Percentiles rank a stretch among this genome's conserved stretches.
These are phyloP conservation scores for Mareca penelope DNA, from an alignment of 2,797 vertebrate genomes.

Conservation along the genomic window DNA sequence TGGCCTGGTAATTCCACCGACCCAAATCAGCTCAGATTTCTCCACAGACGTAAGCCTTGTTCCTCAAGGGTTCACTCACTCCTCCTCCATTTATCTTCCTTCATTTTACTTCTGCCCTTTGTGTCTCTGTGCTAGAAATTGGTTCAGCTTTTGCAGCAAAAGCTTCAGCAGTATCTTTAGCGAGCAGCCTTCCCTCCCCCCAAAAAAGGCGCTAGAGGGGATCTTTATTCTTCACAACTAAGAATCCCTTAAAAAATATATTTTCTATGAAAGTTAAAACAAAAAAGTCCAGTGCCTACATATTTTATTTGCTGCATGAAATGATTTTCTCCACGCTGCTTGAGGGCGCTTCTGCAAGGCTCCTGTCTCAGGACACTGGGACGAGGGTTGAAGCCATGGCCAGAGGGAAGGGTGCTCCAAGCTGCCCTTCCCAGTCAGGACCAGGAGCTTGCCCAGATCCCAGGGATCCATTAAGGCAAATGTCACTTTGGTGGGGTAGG, in stretches of 20 bases:
- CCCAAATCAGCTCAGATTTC: slow-evolving; percentile 71
- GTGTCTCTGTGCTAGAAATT: slow-evolving; percentile 59
- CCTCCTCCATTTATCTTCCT: slow-evolving; percentile 29
- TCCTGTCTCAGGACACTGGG: neutral
- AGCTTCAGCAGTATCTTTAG: slow-evolving; percentile 10
- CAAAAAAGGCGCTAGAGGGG: slow-evolving; percentile 5
- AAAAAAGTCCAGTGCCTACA: neutral
- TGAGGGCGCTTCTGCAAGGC: neutral
- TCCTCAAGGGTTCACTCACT: slow-evolving; percentile 55
- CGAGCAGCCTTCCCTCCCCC: neutral
- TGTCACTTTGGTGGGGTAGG: neutral
- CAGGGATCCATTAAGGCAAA: neutral
- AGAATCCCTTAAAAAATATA: neutral
- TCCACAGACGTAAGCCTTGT: slow-evolving; percentile 58
- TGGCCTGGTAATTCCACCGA: slow-evolving; percentile 70
- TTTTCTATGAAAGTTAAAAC: neutral
- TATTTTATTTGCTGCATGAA: slow-evolving; percentile 9
- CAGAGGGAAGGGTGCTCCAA: neutral
- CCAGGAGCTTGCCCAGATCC: neutral
- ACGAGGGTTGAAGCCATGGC: slow-evolving; percentile 10
- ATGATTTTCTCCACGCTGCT: neutral
- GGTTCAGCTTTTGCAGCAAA: slow-evolving; percentile 62
- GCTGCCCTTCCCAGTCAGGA: neutral
- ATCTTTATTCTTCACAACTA: slow-evolving; percentile 36
- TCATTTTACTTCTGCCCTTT: slow-evolving; percentile 58